Percentiles rank a stretch among this genome's conserved stretches.
phyloP scores from a whole-genome alignment of 2,888 invertebrate genomes.

The Asteroscopus sphinx region DNA sequence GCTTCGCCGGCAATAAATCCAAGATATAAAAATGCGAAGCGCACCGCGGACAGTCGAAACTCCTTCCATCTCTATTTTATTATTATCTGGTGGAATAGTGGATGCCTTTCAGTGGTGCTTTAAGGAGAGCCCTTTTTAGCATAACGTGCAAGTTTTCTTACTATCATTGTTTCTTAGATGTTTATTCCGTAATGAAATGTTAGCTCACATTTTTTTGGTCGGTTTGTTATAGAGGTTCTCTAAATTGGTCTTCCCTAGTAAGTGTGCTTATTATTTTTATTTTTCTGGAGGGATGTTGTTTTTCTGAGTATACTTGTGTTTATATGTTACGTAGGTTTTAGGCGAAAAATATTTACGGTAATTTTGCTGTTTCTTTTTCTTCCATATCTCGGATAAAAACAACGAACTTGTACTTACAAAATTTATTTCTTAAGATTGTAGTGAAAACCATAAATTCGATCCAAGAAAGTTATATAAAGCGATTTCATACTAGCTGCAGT shows the following conservation, averaged over 20 bases:
- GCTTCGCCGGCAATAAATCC: constrained; percentile 68
- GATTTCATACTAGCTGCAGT: too few relatives aligned
- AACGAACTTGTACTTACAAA: too few relatives aligned
- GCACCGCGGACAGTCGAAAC: constrained; percentile 59
- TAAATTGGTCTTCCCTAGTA: constrained; percentile 23
- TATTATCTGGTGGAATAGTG: constrained; percentile 61
- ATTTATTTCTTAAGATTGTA: too few relatives aligned
- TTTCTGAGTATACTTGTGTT: neutral
- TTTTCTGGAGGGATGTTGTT: constrained; percentile 8
- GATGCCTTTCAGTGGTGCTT: constrained; percentile 44
- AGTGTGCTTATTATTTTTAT: constrained; percentile 30
- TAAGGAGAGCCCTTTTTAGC: constrained; percentile 56
- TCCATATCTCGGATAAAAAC: too few relatives aligned
- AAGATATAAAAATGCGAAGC: constrained; percentile 68
- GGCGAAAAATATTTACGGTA: neutral
- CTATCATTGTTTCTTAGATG: constrained; percentile 41
- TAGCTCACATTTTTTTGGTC: constrained; percentile 30
- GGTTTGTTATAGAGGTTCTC: constrained; percentile 24
- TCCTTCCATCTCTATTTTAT: constrained; percentile 65
- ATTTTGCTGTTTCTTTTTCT: too few relatives aligned
- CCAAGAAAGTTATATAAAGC: too few relatives aligned
- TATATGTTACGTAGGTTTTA: neutral
- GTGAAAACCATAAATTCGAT: too few relatives aligned
- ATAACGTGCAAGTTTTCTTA: constrained; percentile 54
- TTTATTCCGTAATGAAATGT: constrained; percentile 48